These are phyloP conservation scores for Sinella curviseta DNA, from an alignment of 1,140 invertebrate species.

Conservation along the genomic window DNA sequence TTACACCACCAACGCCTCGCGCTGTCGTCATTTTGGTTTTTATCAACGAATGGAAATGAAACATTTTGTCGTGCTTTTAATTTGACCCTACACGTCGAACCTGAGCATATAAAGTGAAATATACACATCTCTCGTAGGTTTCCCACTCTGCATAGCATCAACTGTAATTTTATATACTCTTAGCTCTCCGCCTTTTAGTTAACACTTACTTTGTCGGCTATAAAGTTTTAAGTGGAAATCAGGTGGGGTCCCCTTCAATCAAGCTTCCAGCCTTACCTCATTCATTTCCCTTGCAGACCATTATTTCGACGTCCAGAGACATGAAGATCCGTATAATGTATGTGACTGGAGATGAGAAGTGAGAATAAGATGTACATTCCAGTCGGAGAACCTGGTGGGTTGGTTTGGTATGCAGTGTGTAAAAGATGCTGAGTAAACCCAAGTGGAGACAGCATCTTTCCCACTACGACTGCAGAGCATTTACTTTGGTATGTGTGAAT, in stretches of 20 bases:
- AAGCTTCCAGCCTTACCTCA: constrained; percentile 30
- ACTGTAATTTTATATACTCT: neutral
- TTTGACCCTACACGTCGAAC: neutral
- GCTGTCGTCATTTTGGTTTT: too few relatives aligned
- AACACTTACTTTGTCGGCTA: constrained; percentile 34
- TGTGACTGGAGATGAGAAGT: neutral
- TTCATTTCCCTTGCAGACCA: constrained; percentile 6
- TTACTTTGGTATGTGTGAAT: too few relatives aligned
- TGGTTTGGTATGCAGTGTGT: too few relatives aligned
- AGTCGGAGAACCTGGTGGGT: too few relatives aligned
- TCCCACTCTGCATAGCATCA: too few relatives aligned
- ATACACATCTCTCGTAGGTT: too few relatives aligned
- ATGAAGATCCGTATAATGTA: neutral
- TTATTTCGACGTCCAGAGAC: neutral
- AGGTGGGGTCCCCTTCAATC: constrained; percentile 40
- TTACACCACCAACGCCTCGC: neutral
- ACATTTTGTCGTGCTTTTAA: neutral
- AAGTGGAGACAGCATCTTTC: too few relatives aligned
- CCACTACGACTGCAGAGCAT: too few relatives aligned
- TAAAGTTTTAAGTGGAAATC: constrained; percentile 36
- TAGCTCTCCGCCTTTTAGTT: neutral
- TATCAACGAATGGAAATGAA: neutral
- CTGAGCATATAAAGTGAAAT: too few relatives aligned
- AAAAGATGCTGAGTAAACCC: too few relatives aligned
- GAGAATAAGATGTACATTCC: neutral